phyloP scores from a whole-genome alignment of 2,888 invertebrate species.

The Erannis defoliaria region DNA sequence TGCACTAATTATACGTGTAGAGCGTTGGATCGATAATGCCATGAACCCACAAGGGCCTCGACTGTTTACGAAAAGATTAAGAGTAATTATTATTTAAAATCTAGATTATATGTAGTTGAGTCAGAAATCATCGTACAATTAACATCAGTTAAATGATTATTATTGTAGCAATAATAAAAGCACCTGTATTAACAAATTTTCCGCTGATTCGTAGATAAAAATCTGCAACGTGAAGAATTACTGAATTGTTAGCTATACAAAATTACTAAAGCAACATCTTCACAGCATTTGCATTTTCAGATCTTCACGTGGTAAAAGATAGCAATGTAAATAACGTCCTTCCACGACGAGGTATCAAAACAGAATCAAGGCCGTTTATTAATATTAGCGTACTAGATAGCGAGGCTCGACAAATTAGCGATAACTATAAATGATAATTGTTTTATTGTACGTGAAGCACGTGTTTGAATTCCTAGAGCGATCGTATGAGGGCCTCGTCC shows the following conservation, averaged over 20 bases:
- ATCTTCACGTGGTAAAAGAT: neutral
- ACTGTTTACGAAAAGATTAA: too few relatives aligned
- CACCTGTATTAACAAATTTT: neutral
- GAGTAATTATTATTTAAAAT: neutral
- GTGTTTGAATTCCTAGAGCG: constrained; percentile 31
- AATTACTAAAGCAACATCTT: neutral
- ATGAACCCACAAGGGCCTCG: too few relatives aligned
- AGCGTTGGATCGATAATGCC: neutral
- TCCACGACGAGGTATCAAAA: constrained; percentile 9
- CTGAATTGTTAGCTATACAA: neutral
- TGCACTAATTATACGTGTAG: neutral
- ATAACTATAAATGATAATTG: constrained; percentile 9
- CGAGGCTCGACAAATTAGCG: constrained; percentile 8
- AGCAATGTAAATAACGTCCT: neutral
- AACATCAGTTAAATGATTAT: neutral
- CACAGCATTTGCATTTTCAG: neutral
- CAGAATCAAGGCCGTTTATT: constrained; percentile 26
- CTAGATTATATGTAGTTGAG: neutral
- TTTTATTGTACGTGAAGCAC: constrained; percentile 24
- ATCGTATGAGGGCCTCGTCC: constrained; percentile 43
- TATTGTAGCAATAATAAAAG: neutral
- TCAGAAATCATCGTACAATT: neutral
- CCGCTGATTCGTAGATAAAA: neutral
- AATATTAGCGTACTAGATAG: constrained; percentile 9
- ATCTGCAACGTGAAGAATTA: neutral